Evolutionary conservation across 2,888 invertebrate species (phyloP), one percentile per base, ranked within the genome.

Genomic region (Tridacna gigas): DNA sequence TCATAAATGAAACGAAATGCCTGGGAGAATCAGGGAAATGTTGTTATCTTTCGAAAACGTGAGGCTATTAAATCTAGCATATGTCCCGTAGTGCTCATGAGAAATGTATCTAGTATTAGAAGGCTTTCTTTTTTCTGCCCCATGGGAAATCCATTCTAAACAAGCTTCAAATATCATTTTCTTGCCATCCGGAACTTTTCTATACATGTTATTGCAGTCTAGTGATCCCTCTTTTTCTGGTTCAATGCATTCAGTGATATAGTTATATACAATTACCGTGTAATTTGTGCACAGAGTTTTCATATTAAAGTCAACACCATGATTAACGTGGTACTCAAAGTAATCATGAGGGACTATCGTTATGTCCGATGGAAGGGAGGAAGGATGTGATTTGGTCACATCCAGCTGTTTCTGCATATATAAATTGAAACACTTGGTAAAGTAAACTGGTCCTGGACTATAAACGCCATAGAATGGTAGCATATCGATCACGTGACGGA

Each of bases 401-500:
- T 47, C 69, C 13, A 69, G 25, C n/a, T 28, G 69, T 12, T 45
- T 69, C 13, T 47, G 45, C 7, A 69, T 11, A 47, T 47, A 69
- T 15, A 69, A 45, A 22, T 69, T 69, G 20, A 71, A 71, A 51
- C 48, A 48, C 51, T 18, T 25, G 0, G 71, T 47, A 13, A 71
- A 13, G 13, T 51, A 71, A 11, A 26, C 22, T 11, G 71, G 71
- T 15, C 71, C 71, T 20, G 71, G 20, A 20, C 15, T 22, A 12
- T 20, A 26, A 12, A 22, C 11, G 12, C 51, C 69, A 22, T 69
- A 69, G 12, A 28, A 45, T 20, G 47, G 18, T 4, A 69, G 45
- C 45, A 45, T 37, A 45, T 69, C 69, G 3, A 92, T 83, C 48
- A 91, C 76, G 67, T 82, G 75, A 65, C 90, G 89, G 82, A 92